Evolutionary conservation across 2,797 vertebrate species (phyloP).

Genomic region (Tadarida brasiliensis): DNA sequence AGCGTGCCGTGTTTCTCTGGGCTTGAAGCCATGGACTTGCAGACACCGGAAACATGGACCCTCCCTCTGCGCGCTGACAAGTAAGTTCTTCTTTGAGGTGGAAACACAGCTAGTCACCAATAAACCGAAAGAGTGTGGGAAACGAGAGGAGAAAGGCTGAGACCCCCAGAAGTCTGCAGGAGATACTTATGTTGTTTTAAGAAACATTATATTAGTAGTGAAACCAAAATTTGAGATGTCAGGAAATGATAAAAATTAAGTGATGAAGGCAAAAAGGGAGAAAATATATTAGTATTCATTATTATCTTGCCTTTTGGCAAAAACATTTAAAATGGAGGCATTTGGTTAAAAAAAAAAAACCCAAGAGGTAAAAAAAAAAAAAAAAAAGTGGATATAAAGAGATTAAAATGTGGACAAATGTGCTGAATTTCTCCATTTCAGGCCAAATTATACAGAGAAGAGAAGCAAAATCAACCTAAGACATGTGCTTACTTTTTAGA

Average conservation of each 20-base stretch:
- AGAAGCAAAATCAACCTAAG: constrained; percentile 6
- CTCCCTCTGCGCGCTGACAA: neutral
- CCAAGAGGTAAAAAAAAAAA: neutral
- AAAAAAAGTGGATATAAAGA: neutral
- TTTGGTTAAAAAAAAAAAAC: neutral
- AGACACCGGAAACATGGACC: neutral
- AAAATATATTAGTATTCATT: neutral
- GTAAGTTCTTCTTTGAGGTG: neutral
- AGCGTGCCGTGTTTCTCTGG: neutral
- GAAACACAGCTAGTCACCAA: neutral
- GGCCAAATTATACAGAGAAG: neutral
- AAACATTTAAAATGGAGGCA: neutral
- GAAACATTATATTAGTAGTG: neutral
- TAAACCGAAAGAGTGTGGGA: neutral
- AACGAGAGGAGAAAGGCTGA: neutral
- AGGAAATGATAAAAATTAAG: neutral
- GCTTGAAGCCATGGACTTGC: neutral
- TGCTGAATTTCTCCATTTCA: neutral
- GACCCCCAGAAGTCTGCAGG: neutral
- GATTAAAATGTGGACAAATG: neutral
- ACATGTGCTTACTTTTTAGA: neutral
- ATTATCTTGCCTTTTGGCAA: neutral
- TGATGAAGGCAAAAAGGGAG: neutral
- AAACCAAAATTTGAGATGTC: neutral
- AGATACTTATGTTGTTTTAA: neutral